These are phyloP conservation scores for Chelonus insularis DNA, from an alignment of 1,140 invertebrate genomes.

Conservation along the genomic window DNA sequence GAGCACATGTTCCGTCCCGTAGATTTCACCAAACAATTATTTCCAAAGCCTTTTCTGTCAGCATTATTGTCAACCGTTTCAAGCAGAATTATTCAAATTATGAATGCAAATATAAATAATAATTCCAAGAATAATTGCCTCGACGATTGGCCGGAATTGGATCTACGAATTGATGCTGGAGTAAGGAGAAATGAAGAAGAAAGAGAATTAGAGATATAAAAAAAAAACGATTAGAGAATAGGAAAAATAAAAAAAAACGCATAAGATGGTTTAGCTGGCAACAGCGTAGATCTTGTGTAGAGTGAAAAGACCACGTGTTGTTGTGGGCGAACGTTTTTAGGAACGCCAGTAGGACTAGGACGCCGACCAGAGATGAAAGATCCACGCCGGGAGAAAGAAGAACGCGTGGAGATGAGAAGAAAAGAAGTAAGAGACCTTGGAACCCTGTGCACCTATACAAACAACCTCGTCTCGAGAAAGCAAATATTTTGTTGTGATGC, in stretches of 20 bases:
- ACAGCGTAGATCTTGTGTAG: neutral
- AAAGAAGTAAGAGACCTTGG: conserved; percentile 40
- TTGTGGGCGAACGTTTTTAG: conserved; percentile 47
- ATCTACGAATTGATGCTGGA: no score
- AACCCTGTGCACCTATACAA: conserved; percentile 49
- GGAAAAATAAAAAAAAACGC: conserved; percentile 1
- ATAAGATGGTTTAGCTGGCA: conserved; percentile 3
- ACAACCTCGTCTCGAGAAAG: conserved; percentile 43
- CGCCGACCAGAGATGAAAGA: conserved; percentile 41
- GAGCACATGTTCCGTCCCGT: conserved; percentile 21
- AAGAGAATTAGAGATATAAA: no score
- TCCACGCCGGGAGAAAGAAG: conserved; percentile 39
- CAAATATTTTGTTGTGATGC: conserved; percentile 57
- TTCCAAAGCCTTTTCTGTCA: neutral
- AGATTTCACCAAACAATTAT: neutral
- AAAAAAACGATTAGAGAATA: neutral
- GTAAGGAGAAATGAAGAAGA: no score
- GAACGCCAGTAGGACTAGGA: conserved; percentile 39
- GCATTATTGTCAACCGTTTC: conserved; percentile 17
- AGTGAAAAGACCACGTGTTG: conserved; percentile 41
- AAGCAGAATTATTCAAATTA: neutral
- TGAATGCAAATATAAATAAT: no score
- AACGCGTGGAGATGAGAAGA: conserved; percentile 18
- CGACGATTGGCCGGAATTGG: neutral
- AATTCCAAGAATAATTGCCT: no score